These are phyloP conservation scores for Trachymyrmex cornetzi DNA, from an alignment of 1,140 invertebrate genomes.

Conservation along the genomic window DNA sequence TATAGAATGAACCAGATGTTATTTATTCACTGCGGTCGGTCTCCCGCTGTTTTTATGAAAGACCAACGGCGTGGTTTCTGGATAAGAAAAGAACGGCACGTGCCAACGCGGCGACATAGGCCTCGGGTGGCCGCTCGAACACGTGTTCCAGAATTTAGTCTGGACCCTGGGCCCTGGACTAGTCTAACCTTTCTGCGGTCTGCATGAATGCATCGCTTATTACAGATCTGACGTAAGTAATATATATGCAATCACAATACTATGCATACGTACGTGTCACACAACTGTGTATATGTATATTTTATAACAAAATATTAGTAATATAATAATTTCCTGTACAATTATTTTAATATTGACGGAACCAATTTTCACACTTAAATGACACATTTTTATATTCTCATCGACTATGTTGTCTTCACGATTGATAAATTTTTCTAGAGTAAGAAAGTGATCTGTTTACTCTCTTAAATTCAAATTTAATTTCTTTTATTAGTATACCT, in stretches of 20 bases:
- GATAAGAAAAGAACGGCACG: constrained; percentile 75
- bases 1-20: constrained; percentile 1
- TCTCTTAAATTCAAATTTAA: too few species aligned
- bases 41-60: constrained; percentile 53
- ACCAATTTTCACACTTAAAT: too few species aligned
- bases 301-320: not conserved
- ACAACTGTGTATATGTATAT: not conserved
- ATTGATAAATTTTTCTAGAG: too few species aligned
- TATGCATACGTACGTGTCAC: not conserved
- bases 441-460: too few species aligned
- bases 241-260: not conserved
- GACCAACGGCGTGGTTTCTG: constrained; percentile 69
- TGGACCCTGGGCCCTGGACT: too few species aligned
- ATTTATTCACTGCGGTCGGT: constrained; percentile 45
- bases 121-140: constrained; percentile 60
- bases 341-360: too few species aligned
- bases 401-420: too few species aligned
- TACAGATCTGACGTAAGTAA: not conserved
- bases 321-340: not conserved
- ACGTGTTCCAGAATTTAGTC: constrained; percentile 71
- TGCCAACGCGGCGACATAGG: constrained; percentile 49
- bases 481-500: too few species aligned
- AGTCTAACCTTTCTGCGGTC: constrained; percentile 29
- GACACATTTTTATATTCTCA: too few species aligned
- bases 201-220: not conserved